Percentiles rank a stretch among this genome's conserved stretches.
Evolutionary conservation across 2,113 vertebrate species (phyloP).

Genomic region (Phalacrocorax carbo): DNA sequence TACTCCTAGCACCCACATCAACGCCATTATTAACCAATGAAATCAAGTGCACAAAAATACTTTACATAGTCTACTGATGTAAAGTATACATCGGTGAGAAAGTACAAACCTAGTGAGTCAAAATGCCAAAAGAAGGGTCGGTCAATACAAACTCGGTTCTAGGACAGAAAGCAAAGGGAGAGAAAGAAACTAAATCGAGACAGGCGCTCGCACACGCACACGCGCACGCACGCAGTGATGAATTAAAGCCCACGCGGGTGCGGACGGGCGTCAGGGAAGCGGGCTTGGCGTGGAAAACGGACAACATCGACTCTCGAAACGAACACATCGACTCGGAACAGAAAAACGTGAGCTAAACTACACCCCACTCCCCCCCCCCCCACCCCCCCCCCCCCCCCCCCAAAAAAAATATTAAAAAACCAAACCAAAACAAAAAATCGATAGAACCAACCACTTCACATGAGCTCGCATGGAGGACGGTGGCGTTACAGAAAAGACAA

Average conservation of each 20-base stretch:
- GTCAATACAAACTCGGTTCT: slow-evolving; percentile 53
- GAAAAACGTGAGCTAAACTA: slow-evolving; percentile 32
- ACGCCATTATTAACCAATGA: slow-evolving; percentile 73
- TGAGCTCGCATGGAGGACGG: slow-evolving; percentile 43
- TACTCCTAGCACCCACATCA: slow-evolving; percentile 83
- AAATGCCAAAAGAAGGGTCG: slow-evolving; percentile 65
- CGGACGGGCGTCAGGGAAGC: slow-evolving; percentile 48
- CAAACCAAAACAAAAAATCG: too few species aligned
- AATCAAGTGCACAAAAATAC: slow-evolving; percentile 84
- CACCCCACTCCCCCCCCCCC: background rate
- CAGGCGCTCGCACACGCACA: background rate
- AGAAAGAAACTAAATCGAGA: background rate
- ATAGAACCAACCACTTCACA: slow-evolving; percentile 6
- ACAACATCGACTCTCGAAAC: slow-evolving; percentile 45
- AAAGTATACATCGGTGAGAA: slow-evolving; percentile 81
- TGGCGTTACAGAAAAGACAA: slow-evolving; percentile 69
- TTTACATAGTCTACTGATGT: slow-evolving; percentile 80
- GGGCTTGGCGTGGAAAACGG: slow-evolving; percentile 21
- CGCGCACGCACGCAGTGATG: background rate
- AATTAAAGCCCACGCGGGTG: slow-evolving; percentile 44
- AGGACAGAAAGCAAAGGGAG: slow-evolving; percentile 37
- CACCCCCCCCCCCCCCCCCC: too few species aligned
- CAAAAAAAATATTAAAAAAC: background rate
- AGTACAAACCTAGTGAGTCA: slow-evolving; percentile 75
- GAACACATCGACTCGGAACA: slow-evolving; percentile 38